Evolutionary conservation across 2,797 vertebrate genomes (phyloP), one percentile per base, ranked within the genome.

Genomic region (Austrolebias charrua): DNA sequence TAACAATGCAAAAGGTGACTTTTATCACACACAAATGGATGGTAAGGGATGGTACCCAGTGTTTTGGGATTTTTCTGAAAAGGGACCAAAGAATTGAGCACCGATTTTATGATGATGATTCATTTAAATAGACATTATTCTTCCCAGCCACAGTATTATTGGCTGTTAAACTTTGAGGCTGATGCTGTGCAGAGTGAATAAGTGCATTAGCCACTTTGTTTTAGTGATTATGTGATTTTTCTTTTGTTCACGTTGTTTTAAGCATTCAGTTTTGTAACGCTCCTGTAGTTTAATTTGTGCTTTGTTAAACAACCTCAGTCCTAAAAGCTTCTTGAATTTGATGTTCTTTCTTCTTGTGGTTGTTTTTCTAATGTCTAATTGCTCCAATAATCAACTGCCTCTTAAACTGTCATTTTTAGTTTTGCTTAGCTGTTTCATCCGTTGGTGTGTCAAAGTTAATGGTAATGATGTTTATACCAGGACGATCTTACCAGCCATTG

Each of bases 91-190:
- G 35, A 60, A 35, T 63, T 50, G 44, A 75, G 59, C 55, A 56
- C 53, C 18, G 48, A 63, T 81, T 43, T 45, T 62, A 66, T 48
- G 4, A 56, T 48, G 8, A 13, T 18, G 48, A 66, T 64, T 49
- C 52, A 53, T 79, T 80, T 56, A 53, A 62, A 60, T 72, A 68
- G 55, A 49, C 35, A 43, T 72, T 80, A 63, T 55, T 55, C 62
- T 67, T 50, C 42, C 11, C 11, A 20, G 48, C 58, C 48, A 35
- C 66, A 33, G 42, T 67, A 49, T 67, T 50, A 42, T 33, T 50
- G 52, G 11, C 49, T 51, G 56, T 72, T 68, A 44, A 62, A 50
- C 24, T 61, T 55, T 51, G 20, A 65, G 18, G 49, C 46, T 62
- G 24, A 18, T 60, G n/a, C 15, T 54, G 48, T 31, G 24, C 15